Base-by-base conservation (phyloP, 2,888 invertebrate species). In the Beris morrisii region DNA sequence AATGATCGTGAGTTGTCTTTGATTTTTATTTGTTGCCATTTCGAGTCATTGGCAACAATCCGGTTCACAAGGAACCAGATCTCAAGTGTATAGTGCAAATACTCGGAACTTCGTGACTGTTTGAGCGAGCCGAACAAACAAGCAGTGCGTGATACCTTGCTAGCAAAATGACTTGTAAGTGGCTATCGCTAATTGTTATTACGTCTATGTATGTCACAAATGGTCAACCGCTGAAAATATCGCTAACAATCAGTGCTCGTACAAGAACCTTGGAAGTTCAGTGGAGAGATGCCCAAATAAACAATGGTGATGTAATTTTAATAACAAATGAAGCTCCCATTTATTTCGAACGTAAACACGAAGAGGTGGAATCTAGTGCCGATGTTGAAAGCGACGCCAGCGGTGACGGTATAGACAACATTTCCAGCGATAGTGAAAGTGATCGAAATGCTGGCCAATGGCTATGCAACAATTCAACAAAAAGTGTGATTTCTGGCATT, bases 231-330 rank as follows among this genome's bases (percentile, higher is more conserved):
- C 38, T 50, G 11, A 28, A 38, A 46, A 64, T 80, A 4, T 79
- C 77, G 77, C 50, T 80, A 4, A 78, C 80, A 13, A 75, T 81
- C 12, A 79, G 79, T 65, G 79, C 81, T 3, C 74, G 75, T 28
- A 72, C 75, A 38, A 75, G 79, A 46, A 75, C 73, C 32, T 54
- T 81, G 11, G 79, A 80, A 66, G 73, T 81, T n/a, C 79, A 78
- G 13, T 81, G 81, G 80, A 72, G 70, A 45, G 75, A 80, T 73
- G 79, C 79, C 0, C 73, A 75, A 2, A 73, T 74, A 0, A 69
- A 69, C 5, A 67, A 69, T 1, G 76, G 74, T 5, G 80, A 80
- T 69, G 71, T 73, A 58, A 73, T 81, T 11, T 66, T 81, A 7
- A 48, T 81, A 52, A 80, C 79, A 4, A 71, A 70, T 3, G 73